Conservation (phyloP, 2,888 invertebrate genomes). For the Ceratothoa steindachneri region DNA sequence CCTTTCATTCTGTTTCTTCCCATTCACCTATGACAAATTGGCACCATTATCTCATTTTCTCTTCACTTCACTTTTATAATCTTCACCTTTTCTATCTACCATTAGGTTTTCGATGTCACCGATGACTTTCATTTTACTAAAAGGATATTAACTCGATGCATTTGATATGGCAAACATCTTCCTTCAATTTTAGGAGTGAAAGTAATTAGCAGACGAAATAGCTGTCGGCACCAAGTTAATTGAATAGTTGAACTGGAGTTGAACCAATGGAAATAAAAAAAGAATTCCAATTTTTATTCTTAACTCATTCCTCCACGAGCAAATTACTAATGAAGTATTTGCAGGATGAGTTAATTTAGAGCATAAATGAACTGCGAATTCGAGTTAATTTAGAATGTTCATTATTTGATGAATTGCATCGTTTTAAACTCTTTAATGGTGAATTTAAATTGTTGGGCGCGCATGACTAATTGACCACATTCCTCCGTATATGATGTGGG, state of each 20-base stretch:
- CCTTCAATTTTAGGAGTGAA: background rate
- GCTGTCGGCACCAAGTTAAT: background rate
- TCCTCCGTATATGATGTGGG: too few relatives aligned
- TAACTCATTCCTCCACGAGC: background rate
- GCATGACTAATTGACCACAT: too few relatives aligned
- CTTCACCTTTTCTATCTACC: too few relatives aligned
- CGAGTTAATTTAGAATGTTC: background rate
- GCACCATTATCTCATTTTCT: too few relatives aligned
- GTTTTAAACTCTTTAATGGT: background rate
- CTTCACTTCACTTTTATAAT: too few relatives aligned
- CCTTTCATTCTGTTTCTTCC: too few relatives aligned
- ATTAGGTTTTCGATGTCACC: too few relatives aligned
- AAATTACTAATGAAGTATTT: background rate
- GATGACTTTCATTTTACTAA: too few relatives aligned
- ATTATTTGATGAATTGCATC: background rate
- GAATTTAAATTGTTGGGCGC: background rate
- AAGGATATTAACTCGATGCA: too few relatives aligned
- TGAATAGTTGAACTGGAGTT: background rate
- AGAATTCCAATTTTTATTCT: background rate
- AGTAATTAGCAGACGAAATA: background rate
- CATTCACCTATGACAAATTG: too few relatives aligned
- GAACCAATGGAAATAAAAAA: background rate
- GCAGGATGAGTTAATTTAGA: background rate
- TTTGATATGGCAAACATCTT: too few relatives aligned
- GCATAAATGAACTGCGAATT: background rate